Evolutionary conservation across 2,888 invertebrate species (phyloP).

Genomic region (Ceriagrion tenellum): DNA sequence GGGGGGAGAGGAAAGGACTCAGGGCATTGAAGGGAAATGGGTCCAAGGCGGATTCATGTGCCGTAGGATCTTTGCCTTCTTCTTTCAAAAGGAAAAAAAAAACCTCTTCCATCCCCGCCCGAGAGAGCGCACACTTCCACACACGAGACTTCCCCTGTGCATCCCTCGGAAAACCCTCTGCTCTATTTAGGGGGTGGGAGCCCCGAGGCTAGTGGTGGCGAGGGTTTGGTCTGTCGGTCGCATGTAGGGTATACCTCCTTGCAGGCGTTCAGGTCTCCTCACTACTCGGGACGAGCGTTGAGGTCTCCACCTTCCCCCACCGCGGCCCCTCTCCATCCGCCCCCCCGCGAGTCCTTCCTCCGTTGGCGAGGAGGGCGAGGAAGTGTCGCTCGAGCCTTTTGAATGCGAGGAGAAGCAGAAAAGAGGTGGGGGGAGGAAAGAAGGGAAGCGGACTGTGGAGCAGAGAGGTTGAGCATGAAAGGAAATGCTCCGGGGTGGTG

Average conservation of each 20-base stretch:
- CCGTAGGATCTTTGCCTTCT: conserved; percentile 45
- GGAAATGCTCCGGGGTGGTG: not conserved
- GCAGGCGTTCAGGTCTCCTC: no score
- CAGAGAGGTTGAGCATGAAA: not conserved
- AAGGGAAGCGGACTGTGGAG: not conserved
- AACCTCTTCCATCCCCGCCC: conserved; percentile 1
- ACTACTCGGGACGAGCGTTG: not conserved
- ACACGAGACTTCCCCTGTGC: not conserved
- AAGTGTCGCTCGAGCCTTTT: conserved; percentile 51
- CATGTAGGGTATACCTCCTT: not conserved
- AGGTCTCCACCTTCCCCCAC: not conserved
- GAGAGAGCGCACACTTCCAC: conserved; percentile 25
- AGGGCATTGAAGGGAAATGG: conserved; percentile 32
- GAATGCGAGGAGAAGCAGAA: conserved; percentile 36
- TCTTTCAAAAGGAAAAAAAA: not conserved
- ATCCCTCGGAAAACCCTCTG: not conserved
- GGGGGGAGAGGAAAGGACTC: not conserved
- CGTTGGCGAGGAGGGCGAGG: conserved; percentile 39
- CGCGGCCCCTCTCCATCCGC: not conserved
- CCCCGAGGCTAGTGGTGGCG: not conserved
- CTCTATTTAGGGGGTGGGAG: not conserved
- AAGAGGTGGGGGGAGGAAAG: not conserved
- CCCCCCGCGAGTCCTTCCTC: not conserved
- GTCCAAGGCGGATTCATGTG: conserved; percentile 16
- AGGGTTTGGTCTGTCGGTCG: not conserved